Evolutionary conservation across 2,888 invertebrate genomes (phyloP).

Genomic region (Nemoura dubitans): DNA sequence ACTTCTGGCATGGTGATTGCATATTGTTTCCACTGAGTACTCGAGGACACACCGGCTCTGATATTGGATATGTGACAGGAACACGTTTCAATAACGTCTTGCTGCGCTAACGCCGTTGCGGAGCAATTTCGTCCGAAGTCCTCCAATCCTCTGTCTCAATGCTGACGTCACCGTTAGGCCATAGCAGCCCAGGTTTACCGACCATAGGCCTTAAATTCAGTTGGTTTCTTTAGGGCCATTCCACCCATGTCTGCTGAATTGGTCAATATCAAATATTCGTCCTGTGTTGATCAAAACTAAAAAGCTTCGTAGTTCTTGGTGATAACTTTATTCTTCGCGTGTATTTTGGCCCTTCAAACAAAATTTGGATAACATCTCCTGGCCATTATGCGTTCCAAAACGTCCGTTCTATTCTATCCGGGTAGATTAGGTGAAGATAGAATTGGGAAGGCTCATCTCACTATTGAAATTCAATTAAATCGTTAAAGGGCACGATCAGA

Average conservation of each 20-base stretch:
- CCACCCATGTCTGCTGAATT: too few species aligned
- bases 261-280: too few species aligned
- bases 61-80: not conserved
- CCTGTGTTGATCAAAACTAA: too few species aligned
- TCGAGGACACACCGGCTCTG: not conserved
- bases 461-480: not conserved
- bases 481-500: not conserved
- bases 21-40: not conserved
- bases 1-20: too few species aligned
- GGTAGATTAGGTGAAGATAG: not conserved
- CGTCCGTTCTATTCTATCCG: not conserved
- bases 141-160: too few species aligned
- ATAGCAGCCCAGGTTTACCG: too few species aligned
- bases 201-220: too few species aligned
- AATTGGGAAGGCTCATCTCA: not conserved
- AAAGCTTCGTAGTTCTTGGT: too few species aligned
- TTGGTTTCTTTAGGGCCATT: too few species aligned
- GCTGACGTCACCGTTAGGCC: too few species aligned
- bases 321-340: too few species aligned
- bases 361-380: not conserved
- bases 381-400: not conserved
- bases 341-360: not conserved
- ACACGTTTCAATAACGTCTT: not conserved
- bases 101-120: not conserved
- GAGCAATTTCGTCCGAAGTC: too few species aligned